These are phyloP conservation scores for Spisula subtruncata DNA, from an alignment of 2,888 invertebrate species.

Conservation along the genomic window DNA sequence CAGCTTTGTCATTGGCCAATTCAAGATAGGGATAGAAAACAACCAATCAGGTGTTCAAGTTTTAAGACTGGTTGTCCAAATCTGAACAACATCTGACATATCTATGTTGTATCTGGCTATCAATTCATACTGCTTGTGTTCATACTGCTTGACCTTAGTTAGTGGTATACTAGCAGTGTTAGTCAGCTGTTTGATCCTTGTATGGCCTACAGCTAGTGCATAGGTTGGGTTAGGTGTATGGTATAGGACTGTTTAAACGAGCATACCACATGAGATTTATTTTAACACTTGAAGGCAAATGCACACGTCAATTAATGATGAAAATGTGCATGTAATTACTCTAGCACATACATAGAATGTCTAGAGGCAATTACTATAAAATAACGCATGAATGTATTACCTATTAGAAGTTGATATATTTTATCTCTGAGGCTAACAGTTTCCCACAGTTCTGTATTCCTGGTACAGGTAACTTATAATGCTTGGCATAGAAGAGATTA, in stretches of 20 bases:
- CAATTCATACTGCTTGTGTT: no score
- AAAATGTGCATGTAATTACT: constrained; percentile 45
- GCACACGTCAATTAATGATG: constrained; percentile 35
- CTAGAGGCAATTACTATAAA: constrained; percentile 26
- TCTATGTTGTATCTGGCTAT: no score
- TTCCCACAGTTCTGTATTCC: not conserved
- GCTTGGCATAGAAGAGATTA: no score
- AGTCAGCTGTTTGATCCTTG: not conserved
- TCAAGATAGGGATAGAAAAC: no score
- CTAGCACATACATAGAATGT: constrained; percentile 39
- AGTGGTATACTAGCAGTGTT: not conserved
- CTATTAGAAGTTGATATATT: constrained; percentile 18
- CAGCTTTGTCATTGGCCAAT: no score
- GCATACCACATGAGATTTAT: constrained; percentile 14
- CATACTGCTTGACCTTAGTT: no score
- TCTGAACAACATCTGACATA: no score
- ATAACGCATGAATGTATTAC: constrained; percentile 8
- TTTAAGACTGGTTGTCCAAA: no score
- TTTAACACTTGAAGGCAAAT: constrained; percentile 24
- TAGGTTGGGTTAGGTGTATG: constrained; percentile 11
- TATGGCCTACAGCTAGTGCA: not conserved
- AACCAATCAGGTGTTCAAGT: no score
- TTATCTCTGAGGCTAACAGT: not conserved
- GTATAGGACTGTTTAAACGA: constrained; percentile 4
- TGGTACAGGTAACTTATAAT: not conserved